Percentiles rank a stretch among this genome's conserved stretches.
Evolutionary conservation across 2,888 invertebrate genomes (phyloP).

Genomic region (Xylophagus ater): DNA sequence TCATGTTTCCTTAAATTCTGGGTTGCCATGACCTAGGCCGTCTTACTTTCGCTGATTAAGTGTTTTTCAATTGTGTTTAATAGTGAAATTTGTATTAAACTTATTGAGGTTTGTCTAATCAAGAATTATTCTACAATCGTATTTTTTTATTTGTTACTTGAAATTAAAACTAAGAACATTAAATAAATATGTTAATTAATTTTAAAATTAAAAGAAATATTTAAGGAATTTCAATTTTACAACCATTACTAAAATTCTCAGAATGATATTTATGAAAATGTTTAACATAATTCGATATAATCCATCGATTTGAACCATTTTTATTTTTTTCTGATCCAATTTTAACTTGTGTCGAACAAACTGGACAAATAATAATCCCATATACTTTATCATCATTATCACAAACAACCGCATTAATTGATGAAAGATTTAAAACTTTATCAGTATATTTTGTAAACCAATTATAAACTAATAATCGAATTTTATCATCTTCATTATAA

Average conservation of each 20-base stretch:
- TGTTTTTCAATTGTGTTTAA: no score
- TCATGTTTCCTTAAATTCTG: no score
- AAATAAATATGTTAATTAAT: no score
- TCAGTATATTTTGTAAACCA: slow-evolving; percentile 9
- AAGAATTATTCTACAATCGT: no score
- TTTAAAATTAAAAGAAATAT: neutral
- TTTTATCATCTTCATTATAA: slow-evolving; percentile 10
- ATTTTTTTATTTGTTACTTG: no score
- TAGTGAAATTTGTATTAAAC: no score
- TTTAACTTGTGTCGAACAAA: slow-evolving; percentile 8
- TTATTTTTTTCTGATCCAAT: slow-evolving; percentile 10
- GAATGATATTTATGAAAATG: slow-evolving; percentile 11
- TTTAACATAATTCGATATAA: slow-evolving; percentile 11
- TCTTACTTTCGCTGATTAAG: no score
- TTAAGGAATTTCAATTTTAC: slow-evolving; percentile 11
- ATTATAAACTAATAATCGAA: slow-evolving; percentile 10
- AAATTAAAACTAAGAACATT: no score
- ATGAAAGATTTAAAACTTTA: neutral
- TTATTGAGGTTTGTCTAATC: no score
- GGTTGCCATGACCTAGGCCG: no score
- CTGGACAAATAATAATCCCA: slow-evolving; percentile 7
- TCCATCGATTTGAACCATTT: slow-evolving; percentile 12
- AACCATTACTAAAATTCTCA: slow-evolving; percentile 2
- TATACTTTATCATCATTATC: slow-evolving; percentile 8
- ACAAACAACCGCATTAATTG: slow-evolving; percentile 7